Conservation (phyloP, 2,797 vertebrate species). For the Astyanax mexicanus region DNA sequence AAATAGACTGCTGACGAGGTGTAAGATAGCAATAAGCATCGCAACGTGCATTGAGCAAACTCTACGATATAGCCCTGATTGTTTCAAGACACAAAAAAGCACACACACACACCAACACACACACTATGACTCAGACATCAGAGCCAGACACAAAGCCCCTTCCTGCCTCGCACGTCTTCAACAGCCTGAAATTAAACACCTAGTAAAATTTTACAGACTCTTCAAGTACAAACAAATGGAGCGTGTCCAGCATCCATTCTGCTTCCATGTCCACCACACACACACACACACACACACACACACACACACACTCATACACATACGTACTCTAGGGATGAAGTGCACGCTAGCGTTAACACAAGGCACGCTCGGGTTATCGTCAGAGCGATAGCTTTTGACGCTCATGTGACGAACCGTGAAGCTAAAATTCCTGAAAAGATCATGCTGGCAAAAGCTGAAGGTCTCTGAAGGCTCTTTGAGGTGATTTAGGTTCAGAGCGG, state of each 20-base stretch:
- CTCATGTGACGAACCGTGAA: conserved; percentile 5
- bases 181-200: conserved; percentile 82
- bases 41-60: no score
- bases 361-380: conserved; percentile 26
- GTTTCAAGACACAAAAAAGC: background rate
- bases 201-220: conserved; percentile 59
- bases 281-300: no score
- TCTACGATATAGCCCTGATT: no score
- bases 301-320: no score
- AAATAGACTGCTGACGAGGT: no score
- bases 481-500: conserved; percentile 8
- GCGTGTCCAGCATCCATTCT: background rate
- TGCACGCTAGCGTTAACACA: no score
- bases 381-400: conserved; percentile 43
- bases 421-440: conserved; percentile 28
- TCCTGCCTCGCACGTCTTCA: conserved; percentile 80
- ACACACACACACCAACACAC: no score
- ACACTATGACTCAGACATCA: background rate
- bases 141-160: conserved; percentile 63
- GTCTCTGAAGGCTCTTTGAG: background rate
- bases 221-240: conserved; percentile 40
- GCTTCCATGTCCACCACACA: background rate
- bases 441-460: background rate
- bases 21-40: no score
- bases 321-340: conserved; percentile 5